Conservation (phyloP, 1,140 invertebrate genomes). For the Arctopsyche grandis region DNA sequence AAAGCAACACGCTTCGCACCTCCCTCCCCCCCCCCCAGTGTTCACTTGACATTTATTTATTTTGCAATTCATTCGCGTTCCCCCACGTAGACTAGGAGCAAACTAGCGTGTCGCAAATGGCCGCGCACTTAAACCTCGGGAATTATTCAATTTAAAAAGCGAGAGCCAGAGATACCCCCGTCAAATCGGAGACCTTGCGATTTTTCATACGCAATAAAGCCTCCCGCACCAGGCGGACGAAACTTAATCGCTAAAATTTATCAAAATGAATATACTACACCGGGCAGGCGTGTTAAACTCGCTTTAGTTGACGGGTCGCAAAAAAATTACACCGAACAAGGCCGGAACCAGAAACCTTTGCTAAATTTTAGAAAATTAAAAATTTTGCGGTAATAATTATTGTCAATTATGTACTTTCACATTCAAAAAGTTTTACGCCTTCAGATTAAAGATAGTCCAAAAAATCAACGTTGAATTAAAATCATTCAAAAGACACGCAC, state of each 20-base stretch:
- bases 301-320: no score
- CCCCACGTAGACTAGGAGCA: not conserved
- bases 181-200: not conserved
- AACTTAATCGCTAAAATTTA: conserved; percentile 5
- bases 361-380: no score
- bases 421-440: no score
- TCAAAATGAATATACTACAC: not conserved
- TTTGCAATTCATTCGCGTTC: conserved; percentile 36
- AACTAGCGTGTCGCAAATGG: conserved; percentile 20
- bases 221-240: not conserved
- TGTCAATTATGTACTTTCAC: no score
- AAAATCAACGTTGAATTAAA: no score
- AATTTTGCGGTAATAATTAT: no score
- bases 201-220: conserved; percentile 13
- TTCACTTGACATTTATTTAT: conserved; percentile 45
- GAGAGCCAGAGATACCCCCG: not conserved
- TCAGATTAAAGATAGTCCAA: no score
- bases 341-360: no score
- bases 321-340: no score
- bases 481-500: no score
- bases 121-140: conserved; percentile 6
- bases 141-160: conserved; percentile 22
- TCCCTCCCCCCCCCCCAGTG: not conserved
- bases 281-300: no score
- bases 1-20: conserved; percentile 16